Evolutionary conservation across 2,888 invertebrate genomes (phyloP), one percentile per base, ranked within the genome.

Genomic region (Cryptophagus acutangulus): DNA sequence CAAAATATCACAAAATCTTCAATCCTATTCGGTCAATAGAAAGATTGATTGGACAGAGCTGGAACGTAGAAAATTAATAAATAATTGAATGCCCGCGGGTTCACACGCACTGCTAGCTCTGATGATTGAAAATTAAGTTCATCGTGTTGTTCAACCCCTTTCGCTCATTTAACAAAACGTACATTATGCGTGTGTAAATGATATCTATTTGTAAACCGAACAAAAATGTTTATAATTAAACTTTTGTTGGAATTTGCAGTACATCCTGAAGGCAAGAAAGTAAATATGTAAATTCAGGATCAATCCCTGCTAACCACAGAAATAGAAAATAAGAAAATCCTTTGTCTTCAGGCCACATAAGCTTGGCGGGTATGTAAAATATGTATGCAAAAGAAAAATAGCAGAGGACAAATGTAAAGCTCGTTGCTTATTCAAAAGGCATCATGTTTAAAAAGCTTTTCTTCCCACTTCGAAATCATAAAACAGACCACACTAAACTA

Each of bases 51-150:
- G n/a, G n/a, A 40, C 48, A 44, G 45, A 44, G 36, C 48, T 49
- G 51, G 52, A 54, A 56, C 50, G 50, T 49, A 52, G 58, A 55
- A 60, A 60, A 59, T 60, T 60, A 59, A 59, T 60, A 60, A 60
- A 58, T 60, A 58, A 60, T 59, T 60, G 57, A 57, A 49, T 48
- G 54, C 54, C 54, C 49, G 45, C 43, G 48, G 55, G 52, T 46
- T 51, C 41, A 47, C 48, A 57, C 54, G 58, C 58, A 55, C 54
- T 54, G 57, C 54, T 52, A 57, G 48, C 45, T 53, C 46, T 48
- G 44, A 52, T 57, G 57, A 60, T 59, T 60, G 58, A 56, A 59
- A 57, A 57, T 58, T 57, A 58, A 54, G 52, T 55, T 52, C 40
- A 42, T 44, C 40, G 33, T 43, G 37, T 37, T 40, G 40, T 43